phyloP scores from a whole-genome alignment of 2,113 vertebrate genomes.

The Fregata magnificens region DNA sequence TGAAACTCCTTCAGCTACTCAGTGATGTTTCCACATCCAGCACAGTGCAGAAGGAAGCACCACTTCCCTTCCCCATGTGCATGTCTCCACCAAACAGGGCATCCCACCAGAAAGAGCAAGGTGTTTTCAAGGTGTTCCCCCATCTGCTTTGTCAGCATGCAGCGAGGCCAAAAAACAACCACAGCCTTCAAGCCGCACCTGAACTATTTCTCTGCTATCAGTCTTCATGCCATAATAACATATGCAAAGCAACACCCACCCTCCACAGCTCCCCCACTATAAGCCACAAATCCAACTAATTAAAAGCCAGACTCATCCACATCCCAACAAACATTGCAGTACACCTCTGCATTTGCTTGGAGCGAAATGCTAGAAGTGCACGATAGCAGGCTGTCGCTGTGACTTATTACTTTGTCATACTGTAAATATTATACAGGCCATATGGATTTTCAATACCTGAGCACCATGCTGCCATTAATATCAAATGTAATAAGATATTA shows the following conservation, averaged over 20 bases:
- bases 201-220: neutral
- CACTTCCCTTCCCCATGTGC: neutral
- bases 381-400: neutral
- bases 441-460: conserved; percentile 62
- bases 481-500: conserved; percentile 48
- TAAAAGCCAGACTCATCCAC: neutral
- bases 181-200: neutral
- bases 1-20: neutral
- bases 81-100: neutral
- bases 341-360: neutral
- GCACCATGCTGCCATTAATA: conserved; percentile 57
- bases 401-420: conserved; percentile 54
- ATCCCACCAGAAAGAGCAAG: neutral
- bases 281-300: conserved; percentile 9
- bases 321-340: neutral
- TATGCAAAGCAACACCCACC: neutral
- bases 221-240: neutral
- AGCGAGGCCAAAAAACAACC: neutral
- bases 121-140: neutral
- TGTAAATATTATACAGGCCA: conserved; percentile 56
- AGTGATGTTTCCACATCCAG: neutral
- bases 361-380: neutral
- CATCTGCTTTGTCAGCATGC: neutral
- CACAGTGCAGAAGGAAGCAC: neutral
- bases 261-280: neutral